Conservation (phyloP, 2,113 vertebrate species). For the Potamarius usumacintae region DNA sequence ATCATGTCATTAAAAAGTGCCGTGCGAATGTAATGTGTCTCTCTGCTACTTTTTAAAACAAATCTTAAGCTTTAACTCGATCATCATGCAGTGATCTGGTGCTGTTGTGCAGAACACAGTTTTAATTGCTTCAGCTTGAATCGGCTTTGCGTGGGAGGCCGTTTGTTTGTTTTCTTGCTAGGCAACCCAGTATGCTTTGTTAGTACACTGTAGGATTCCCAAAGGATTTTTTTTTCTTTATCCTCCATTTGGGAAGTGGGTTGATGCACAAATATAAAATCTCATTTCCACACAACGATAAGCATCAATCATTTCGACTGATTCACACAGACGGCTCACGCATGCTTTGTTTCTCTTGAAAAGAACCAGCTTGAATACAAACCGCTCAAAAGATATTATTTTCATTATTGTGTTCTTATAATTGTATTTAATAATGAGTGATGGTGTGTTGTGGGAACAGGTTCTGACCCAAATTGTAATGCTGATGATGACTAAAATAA, state of each 20-base stretch:
- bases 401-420: neutral
- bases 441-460: neutral
- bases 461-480: neutral
- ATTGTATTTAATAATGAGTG: neutral
- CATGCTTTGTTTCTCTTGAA: neutral
- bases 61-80: neutral
- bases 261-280: neutral
- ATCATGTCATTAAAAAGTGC: neutral
- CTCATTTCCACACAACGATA: neutral
- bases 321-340: neutral
- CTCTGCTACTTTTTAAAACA: neutral
- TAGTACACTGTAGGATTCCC: neutral
- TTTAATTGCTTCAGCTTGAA: slow-evolving; percentile 11
- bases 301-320: neutral
- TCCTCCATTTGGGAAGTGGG: neutral
- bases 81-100: neutral
- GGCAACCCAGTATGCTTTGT: neutral
- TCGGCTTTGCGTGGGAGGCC: neutral
- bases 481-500: neutral
- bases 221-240: neutral
- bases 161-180: slow-evolving; percentile 1
- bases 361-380: neutral
- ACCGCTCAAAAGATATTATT: neutral
- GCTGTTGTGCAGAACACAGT: neutral
- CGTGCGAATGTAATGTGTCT: neutral